Evolutionary conservation across 2,797 vertebrate genomes (phyloP).

Genomic region (Periophthalmus magnuspinnatus): DNA sequence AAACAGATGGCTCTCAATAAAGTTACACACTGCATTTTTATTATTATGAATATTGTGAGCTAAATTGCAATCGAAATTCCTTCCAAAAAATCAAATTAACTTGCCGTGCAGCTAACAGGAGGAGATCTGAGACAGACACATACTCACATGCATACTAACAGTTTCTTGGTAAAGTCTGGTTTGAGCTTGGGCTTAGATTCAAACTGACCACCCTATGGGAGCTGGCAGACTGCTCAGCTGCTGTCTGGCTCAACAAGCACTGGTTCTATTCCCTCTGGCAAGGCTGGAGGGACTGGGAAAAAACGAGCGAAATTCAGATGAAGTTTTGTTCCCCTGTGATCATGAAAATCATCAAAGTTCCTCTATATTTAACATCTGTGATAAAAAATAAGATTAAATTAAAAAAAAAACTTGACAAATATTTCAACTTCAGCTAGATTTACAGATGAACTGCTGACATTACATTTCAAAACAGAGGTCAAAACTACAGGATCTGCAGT

Average conservation of each 20-base stretch:
- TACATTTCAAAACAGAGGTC: background rate
- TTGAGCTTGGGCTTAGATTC: slow-evolving; percentile 41
- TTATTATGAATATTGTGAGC: slow-evolving; percentile 12
- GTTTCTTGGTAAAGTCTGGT: slow-evolving; percentile 11
- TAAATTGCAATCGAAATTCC: background rate
- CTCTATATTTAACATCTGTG: background rate
- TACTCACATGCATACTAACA: slow-evolving; percentile 16
- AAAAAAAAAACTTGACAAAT: too few species aligned
- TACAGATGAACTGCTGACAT: background rate
- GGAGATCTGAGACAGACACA: slow-evolving; percentile 1
- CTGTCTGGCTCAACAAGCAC: slow-evolving; percentile 43
- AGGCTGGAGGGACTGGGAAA: slow-evolving; percentile 2
- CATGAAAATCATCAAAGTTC: background rate
- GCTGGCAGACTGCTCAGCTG: slow-evolving; percentile 25
- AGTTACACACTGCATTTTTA: background rate
- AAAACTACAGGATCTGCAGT: background rate
- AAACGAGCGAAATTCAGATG: background rate
- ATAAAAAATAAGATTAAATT: background rate
- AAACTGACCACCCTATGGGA: slow-evolving; percentile 50
- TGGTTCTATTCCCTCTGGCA: slow-evolving; percentile 22
- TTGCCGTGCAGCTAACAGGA: background rate
- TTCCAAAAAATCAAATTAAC: slow-evolving; percentile 6
- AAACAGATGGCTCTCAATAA: background rate
- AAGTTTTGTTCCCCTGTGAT: background rate
- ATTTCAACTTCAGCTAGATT: background rate